Evolutionary conservation across 2,888 invertebrate genomes (phyloP), one percentile per base, ranked within the genome.

Genomic region (Melanargia galathea): DNA sequence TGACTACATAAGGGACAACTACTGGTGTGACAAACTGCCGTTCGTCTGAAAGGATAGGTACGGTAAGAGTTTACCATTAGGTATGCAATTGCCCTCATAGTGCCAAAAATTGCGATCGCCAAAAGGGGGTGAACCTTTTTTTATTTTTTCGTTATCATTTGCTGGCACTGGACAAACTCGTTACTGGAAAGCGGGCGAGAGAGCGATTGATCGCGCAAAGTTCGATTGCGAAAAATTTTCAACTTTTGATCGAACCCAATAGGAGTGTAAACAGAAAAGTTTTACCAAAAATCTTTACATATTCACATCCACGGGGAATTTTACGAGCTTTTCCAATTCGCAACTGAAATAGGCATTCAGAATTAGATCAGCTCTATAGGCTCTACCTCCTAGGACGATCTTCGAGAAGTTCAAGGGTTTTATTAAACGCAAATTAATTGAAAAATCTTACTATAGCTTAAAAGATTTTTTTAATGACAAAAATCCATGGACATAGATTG

Each of bases 141-240:
- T 46, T 51, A 6, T 52, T 7, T n/a, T n/a, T n/a, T n/a, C n/a
- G n/a, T n/a, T n/a, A n/a, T n/a, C 30, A 3, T 52, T 13, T 20
- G 20, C 24, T 60, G 45, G 45, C 60, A 54, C 43, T 45, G 54
- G 33, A 26, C 45, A 54, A 60, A 60, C 52, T 60, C 45, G 43
- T 60, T 60, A 46, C 60, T 24, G 30, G 33, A 45, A 20, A 45
- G 45, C 45, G 52, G n/a, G 43, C 33, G 46, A 18, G 33, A 52
- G 54, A 54, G 30, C 45, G 33, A 60, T 46, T 20, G 60, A 40
- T 54, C 45, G 54, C 35, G 30, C 52, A 43, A 60, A 60, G n/a
- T 60, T 60, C 24, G 22, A 40, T 40, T 7, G 54, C 40, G 55
- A 52, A 33, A 22, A 55, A 16, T 55, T 55, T 40, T 24, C 55